Base-by-base conservation (phyloP, 1,140 invertebrate genomes). In the Formica selysi region DNA sequence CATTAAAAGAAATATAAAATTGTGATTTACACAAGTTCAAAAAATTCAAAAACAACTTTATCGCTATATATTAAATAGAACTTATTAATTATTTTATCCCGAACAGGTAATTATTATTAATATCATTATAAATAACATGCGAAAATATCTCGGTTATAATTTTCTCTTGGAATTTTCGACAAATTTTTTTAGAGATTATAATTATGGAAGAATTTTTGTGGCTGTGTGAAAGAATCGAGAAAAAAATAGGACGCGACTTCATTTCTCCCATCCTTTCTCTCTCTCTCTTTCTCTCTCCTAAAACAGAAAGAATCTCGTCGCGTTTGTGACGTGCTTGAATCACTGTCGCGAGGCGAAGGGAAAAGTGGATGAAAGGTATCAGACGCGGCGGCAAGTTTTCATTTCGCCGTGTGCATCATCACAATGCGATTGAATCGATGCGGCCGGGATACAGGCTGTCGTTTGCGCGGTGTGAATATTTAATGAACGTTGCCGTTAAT, bases 401-500 rank as follows among this genome's bases (percentile, higher is more conserved):
- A 59, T 90, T 90, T 54, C 85, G 74, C 70, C 71, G 68, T 71
- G 62, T 71, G 79, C 90, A 48, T 51, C 90, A 84, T 88, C 79
- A 92, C 91, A 93, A 93, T 93, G 85, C 89, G 64, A 89, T 92
- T 92, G 92, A 86, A 89, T 92, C 91, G 92, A 92, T 92, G 90
- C 80, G 83, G 91, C 89, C 81, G 87, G 87, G 88, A 91, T 84
- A 87, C 67, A 73, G 57, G 57, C 86, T 90, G 92, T 83, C 64
- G 92, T 76, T 85, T 84, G 74, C 76, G 80, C 73, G 87, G 87
- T 92, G 91, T 90, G 88, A 92, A 93, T 93, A 93, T 93, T 92
- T 93, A 93, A 93, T 93, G 91, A 92, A 91, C 89, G 88, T 89
- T 91, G 88, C 91, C 89, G 92, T 93, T 93, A 93, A 93, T 93